A percentile compares a stretch with the other conserved stretches of the same genome.
Conservation (phyloP, 2,888 invertebrate species). For the Cremastinae sp. region DNA sequence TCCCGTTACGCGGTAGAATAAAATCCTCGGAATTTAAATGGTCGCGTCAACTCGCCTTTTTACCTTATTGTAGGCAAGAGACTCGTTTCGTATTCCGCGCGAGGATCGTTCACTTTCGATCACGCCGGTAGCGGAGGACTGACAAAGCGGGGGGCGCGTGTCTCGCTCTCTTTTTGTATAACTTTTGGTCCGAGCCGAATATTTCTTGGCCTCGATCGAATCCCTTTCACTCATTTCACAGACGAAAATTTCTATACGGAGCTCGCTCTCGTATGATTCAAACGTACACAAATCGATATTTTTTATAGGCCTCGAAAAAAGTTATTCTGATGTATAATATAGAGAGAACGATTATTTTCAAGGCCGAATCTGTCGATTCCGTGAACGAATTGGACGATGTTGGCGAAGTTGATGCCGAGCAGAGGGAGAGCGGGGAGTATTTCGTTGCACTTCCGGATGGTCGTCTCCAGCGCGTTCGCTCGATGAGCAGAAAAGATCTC, state of each 20-base stretch:
- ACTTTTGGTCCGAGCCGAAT: conserved; percentile 49
- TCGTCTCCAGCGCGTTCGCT: conserved; percentile 84
- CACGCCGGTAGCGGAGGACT: conserved; percentile 61
- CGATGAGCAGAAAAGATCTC: conserved; percentile 82
- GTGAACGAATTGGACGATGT: conserved; percentile 76
- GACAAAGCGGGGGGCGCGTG: conserved; percentile 31
- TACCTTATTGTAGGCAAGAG: conserved; percentile 37
- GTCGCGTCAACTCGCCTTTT: conserved; percentile 55
- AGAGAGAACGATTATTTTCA: no score
- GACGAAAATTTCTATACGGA: not conserved
- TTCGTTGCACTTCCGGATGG: conserved; percentile 85
- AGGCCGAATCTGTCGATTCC: conserved; percentile 73
- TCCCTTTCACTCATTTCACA: not conserved
- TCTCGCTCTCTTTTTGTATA: conserved; percentile 16
- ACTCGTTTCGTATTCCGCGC: conserved; percentile 67
- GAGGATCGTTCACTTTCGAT: conserved; percentile 74
- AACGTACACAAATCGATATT: no score
- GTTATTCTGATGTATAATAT: no score
- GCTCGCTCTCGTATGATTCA: no score
- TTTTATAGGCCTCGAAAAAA: no score
- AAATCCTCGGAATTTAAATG: conserved; percentile 68
- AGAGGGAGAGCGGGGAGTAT: conserved; percentile 82
- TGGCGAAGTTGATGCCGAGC: conserved; percentile 72
- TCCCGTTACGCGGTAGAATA: conserved; percentile 33
- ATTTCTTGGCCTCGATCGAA: conserved; percentile 38